Evolutionary conservation across 1,140 invertebrate species (phyloP).

Genomic region (Drosophila ercepeae): DNA sequence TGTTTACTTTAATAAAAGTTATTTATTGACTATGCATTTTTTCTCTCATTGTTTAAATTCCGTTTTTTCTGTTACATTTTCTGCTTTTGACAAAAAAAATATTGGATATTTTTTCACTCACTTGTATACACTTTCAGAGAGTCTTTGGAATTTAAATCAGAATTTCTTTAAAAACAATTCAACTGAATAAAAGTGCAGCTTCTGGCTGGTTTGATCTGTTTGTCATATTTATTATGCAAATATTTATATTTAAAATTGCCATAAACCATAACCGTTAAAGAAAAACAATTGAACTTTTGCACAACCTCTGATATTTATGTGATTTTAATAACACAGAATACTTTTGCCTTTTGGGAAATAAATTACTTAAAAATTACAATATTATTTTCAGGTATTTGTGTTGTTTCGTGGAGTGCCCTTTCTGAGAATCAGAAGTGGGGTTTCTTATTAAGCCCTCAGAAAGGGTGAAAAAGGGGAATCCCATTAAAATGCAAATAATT

Average conservation of each 20-base stretch:
- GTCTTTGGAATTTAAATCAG: neutral
- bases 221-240: neutral
- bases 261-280: neutral
- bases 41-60: neutral
- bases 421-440: too few relatives aligned
- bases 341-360: too few relatives aligned
- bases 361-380: too few relatives aligned
- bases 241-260: conserved; percentile 24
- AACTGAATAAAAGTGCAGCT: neutral
- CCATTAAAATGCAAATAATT: conserved; percentile 31
- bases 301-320: conserved; percentile 6
- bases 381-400: too few relatives aligned
- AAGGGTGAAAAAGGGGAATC: neutral
- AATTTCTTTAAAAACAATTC: neutral
- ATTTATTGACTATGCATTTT: neutral
- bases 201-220: neutral
- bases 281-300: conserved; percentile 13
- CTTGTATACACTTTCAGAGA: too few relatives aligned
- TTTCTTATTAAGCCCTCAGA: too few relatives aligned
- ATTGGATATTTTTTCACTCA: conserved; percentile 1
- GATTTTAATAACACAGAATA: neutral
- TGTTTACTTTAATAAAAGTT: neutral
- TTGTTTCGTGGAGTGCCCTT: too few relatives aligned
- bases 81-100: conserved; percentile 13
- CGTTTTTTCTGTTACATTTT: neutral